Evolutionary conservation across 2,888 invertebrate species (phyloP).

Genomic region (Drosophila mayaguana): DNA sequence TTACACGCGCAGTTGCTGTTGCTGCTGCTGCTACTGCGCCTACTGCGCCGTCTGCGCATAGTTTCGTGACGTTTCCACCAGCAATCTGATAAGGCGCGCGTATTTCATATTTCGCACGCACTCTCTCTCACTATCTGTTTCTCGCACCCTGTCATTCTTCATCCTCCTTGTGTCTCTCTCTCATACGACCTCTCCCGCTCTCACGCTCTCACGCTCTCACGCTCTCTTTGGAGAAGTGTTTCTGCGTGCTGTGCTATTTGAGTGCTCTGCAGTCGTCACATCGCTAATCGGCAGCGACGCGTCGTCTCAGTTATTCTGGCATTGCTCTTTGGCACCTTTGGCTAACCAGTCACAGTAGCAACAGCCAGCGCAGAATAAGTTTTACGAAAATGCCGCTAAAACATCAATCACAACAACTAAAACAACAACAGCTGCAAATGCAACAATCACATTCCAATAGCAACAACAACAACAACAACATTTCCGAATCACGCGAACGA

Average conservation of each 20-base stretch:
- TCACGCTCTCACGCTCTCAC: not conserved
- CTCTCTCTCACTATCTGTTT: conserved; percentile 5
- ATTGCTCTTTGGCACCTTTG: conserved; percentile 58
- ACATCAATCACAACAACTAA: conserved; percentile 11
- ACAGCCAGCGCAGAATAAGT: conserved; percentile 27
- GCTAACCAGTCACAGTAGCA: conserved; percentile 53
- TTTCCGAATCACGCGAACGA: conserved; percentile 47
- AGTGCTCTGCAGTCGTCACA: conserved; percentile 46
- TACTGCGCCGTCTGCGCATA: conserved; percentile 31
- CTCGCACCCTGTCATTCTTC: not conserved
- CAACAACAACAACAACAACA: conserved; percentile 16
- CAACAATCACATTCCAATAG: conserved; percentile 43
- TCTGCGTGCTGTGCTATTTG: conserved; percentile 40
- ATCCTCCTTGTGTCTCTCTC: too few relatives aligned
- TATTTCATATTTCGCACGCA: conserved; percentile 35
- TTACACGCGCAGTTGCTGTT: conserved; percentile 6
- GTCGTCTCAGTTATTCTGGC: conserved; percentile 43
- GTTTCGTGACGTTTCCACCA: conserved; percentile 43
- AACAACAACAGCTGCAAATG: conserved; percentile 23
- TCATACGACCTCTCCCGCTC: too few relatives aligned
- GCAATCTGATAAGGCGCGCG: conserved; percentile 48
- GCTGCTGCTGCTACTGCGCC: conserved; percentile 7
- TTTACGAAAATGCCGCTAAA: conserved; percentile 54
- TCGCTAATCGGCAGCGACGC: conserved; percentile 49
- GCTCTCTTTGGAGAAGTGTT: not conserved